Evolutionary conservation across 1,140 invertebrate genomes (phyloP), one percentile per base, ranked within the genome.

Genomic region (Drosophila pruinosa): DNA sequence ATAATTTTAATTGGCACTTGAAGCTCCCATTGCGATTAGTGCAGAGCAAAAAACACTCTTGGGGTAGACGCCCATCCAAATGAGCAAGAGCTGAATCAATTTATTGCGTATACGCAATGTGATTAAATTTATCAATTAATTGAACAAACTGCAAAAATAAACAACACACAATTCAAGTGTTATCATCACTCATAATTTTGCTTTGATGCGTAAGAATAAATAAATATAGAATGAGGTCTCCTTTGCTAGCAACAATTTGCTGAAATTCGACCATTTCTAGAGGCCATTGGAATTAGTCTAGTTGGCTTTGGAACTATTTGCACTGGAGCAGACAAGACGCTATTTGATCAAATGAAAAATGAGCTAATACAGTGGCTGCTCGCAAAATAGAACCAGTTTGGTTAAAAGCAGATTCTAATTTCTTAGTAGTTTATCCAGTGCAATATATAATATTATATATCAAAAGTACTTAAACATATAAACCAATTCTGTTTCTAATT

Each of bases 1-100:
- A 50, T 57, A 21, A 41, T 19, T 65, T 57, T 71, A 57, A 71
- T 65, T 65, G 43, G 10, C 41, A 64, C 41, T 28, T 34, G 28
- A 28, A 52, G 24, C 22, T 28, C 24, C 15, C 34, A 52, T 12
- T 39, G 34, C 28, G 28, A 48, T 39, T 56, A 19, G 36, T 31
- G 1, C n/a, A n/a, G n/a, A n/a, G n/a, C n/a, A n/a, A n/a, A 24
- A 14, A 50, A 24, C 36, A 12, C 15, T 31, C 26, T 31, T 8
- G 47, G 7, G 34, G 6, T 7, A 28, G 0, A 62, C 45, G 58
- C 58, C 58, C 34, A 15, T 50, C n/a, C 7, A 39, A 50, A 47
- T 19, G 12, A 8, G 4, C 31, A 36, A 36, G 38, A 34, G 17
- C 12, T 7, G 31, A 21, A 52, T 28, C 47, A 47, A 34, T 58